A percentile compares a stretch with the other conserved stretches of the same genome.
Evolutionary conservation across 2,888 invertebrate genomes (phyloP).

Genomic region (Eristalis intricaria): DNA sequence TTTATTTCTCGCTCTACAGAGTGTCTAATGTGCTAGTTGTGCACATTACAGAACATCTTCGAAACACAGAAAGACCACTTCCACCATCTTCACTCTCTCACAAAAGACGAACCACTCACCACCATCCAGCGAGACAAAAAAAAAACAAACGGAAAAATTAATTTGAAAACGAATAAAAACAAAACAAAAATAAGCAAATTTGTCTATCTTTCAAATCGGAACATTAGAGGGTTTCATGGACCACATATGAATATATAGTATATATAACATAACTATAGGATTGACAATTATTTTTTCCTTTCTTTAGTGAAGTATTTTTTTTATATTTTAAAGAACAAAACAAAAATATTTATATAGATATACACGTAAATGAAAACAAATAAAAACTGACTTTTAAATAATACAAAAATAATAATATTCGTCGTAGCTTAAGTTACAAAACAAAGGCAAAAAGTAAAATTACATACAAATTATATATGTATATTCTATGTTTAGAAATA

Average conservation of each 20-base stretch:
- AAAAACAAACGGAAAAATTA: background rate
- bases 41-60: no score
- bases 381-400: background rate
- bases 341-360: conserved; percentile 35
- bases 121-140: background rate
- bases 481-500: background rate
- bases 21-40: no score
- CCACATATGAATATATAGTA: conserved; percentile 54
- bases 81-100: background rate
- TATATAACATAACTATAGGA: conserved; percentile 47
- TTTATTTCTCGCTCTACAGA: no score
- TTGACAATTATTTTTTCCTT: conserved; percentile 36
- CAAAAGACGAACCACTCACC: background rate
- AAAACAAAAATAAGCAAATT: conserved; percentile 9
- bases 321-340: conserved; percentile 32
- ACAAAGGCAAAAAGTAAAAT: background rate
- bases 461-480: conserved; percentile 9
- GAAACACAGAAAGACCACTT: background rate
- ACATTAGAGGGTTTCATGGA: conserved; percentile 69
- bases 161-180: conserved; percentile 16
- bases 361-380: conserved; percentile 20
- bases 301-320: conserved; percentile 40
- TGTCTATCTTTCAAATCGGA: conserved; percentile 61
- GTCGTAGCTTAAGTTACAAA: conserved; percentile 30
- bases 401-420: conserved; percentile 4